A percentile compares a stretch with the other conserved stretches of the same genome.
Evolutionary conservation across 2,797 vertebrate genomes (phyloP).

Genomic region (Notamacropus eugenii): DNA sequence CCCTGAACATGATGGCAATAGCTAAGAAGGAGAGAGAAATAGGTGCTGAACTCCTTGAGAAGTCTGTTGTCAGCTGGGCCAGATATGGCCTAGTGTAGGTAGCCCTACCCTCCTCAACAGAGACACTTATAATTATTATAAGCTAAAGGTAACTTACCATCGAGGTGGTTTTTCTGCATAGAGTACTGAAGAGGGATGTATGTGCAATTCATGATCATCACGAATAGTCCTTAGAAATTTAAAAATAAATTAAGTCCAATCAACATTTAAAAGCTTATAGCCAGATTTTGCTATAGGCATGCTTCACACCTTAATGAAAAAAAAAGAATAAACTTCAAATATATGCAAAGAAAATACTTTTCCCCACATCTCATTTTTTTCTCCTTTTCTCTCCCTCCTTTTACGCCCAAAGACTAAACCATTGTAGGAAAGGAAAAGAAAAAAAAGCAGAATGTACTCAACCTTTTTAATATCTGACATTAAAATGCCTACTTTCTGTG

Average conservation of each 20-base stretch:
- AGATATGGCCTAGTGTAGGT: neutral
- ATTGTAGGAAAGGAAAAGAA: neutral
- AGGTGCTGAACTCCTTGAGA: neutral
- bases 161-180: slow-evolving; percentile 97
- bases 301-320: neutral
- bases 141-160: slow-evolving; percentile 87
- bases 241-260: slow-evolving; percentile 14
- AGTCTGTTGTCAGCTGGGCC: neutral
- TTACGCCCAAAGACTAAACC: slow-evolving; percentile 8
- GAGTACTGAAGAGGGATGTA: slow-evolving; percentile 97
- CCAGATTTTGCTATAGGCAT: neutral
- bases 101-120: neutral
- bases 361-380: slow-evolving; percentile 4
- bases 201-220: slow-evolving; percentile 96
- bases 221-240: slow-evolving; percentile 91
- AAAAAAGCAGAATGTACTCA: neutral
- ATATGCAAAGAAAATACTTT: neutral
- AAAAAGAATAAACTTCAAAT: neutral
- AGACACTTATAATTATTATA: neutral
- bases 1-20: neutral
- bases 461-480: neutral
- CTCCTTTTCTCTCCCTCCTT: neutral
- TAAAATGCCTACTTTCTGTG: neutral
- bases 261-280: neutral
- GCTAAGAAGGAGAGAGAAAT: neutral